phyloP scores from a whole-genome alignment of 2,113 vertebrate genomes.

The Eurystomus gularis region DNA sequence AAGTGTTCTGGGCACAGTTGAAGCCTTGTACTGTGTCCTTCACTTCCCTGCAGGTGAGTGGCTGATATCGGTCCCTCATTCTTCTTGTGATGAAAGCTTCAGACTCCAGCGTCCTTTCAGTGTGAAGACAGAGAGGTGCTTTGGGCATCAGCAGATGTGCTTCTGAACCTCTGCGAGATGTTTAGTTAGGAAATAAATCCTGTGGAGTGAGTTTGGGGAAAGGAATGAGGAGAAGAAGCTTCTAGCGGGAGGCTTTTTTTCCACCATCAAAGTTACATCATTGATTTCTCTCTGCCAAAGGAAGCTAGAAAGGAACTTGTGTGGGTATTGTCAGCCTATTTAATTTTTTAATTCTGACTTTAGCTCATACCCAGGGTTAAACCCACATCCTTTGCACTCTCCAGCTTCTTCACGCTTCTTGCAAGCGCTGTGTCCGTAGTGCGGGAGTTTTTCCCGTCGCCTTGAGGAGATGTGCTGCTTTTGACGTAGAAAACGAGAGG shows the following conservation, averaged over 20 bases:
- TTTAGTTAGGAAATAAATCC: not conserved
- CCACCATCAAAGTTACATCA: not conserved
- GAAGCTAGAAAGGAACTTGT: not conserved
- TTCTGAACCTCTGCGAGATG: not conserved
- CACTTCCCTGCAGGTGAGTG: not conserved
- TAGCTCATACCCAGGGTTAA: not conserved
- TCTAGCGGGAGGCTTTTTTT: not conserved
- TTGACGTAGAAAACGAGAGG: not conserved
- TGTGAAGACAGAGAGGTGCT: not conserved
- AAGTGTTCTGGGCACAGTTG: not conserved
- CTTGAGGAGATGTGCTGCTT: not conserved
- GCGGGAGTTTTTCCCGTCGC: not conserved
- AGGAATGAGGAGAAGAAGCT: not conserved
- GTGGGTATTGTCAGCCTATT: not conserved
- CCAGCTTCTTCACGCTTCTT: not conserved
- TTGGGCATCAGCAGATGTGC: not conserved
- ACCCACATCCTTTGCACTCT: not conserved
- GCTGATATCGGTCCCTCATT: not conserved
- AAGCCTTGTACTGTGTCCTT: fast-evolving
- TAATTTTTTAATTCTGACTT: not conserved
- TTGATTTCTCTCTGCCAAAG: not conserved
- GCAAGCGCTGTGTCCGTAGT: fast-evolving
- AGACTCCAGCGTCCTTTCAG: not conserved
- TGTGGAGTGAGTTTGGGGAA: not conserved
- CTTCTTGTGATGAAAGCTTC: not conserved